These are phyloP conservation scores for Epistrophe eligans DNA, from an alignment of 2,888 invertebrate species.

Conservation along the genomic window DNA sequence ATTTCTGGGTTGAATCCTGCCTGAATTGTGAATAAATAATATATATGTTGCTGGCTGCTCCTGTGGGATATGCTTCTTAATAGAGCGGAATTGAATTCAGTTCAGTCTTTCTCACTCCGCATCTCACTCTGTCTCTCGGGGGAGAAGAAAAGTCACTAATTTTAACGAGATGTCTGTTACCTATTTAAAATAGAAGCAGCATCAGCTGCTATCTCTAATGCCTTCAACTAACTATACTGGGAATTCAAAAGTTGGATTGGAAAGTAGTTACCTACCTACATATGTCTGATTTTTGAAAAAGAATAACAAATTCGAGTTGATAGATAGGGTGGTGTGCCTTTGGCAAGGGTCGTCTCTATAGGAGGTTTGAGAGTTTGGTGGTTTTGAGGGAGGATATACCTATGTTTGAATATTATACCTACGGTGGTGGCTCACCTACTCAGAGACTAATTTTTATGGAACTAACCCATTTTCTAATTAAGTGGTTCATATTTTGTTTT, in stretches of 20 bases:
- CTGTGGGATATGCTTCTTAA: constrained; percentile 43
- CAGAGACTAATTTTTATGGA: neutral
- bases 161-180: constrained; percentile 36
- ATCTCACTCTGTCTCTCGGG: neutral
- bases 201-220: neutral
- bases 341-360: neutral
- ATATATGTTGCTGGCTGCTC: constrained; percentile 15
- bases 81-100: constrained; percentile 45
- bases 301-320: constrained; percentile 29
- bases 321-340: neutral
- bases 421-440: neutral
- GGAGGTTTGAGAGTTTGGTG: neutral
- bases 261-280: neutral
- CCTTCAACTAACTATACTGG: neutral
- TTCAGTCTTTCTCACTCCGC: neutral
- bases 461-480: neutral
- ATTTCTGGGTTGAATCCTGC: constrained; percentile 41
- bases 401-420: too few species aligned
- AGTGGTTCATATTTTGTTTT: neutral
- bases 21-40: constrained; percentile 20
- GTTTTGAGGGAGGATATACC: neutral
- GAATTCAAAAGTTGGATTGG: constrained; percentile 19
- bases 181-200: neutral
- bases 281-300: constrained; percentile 29
- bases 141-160: constrained; percentile 34